Conservation (phyloP, 2,888 invertebrate species). For the Azorinus chamasolen region DNA sequence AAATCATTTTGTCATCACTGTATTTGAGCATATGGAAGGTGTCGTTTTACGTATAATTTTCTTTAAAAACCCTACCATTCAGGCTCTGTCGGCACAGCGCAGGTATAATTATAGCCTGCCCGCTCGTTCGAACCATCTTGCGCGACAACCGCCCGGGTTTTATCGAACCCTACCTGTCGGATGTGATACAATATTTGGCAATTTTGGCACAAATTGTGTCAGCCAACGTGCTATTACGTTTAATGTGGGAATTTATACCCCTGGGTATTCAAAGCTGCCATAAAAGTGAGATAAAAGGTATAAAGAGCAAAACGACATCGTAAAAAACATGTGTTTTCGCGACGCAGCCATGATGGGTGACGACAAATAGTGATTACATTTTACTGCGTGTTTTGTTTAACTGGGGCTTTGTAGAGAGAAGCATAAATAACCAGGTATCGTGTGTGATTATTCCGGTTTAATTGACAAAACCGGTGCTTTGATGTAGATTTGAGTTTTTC, state of each 20-base stretch:
- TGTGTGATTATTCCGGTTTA: too few relatives aligned
- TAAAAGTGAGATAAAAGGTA: not conserved
- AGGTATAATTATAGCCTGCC: slow-evolving; percentile 2
- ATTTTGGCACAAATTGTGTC: slow-evolving; percentile 51
- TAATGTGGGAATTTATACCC: slow-evolving; percentile 37
- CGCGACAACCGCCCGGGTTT: slow-evolving; percentile 38
- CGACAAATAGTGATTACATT: too few relatives aligned
- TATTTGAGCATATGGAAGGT: slow-evolving; percentile 42
- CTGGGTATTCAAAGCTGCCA: slow-evolving; percentile 29
- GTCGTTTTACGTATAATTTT: slow-evolving; percentile 32
- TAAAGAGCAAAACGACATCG: too few relatives aligned
- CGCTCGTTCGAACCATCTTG: not conserved
- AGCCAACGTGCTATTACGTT: slow-evolving; percentile 40
- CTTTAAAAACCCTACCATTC: too few relatives aligned
- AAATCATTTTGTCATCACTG: not conserved
- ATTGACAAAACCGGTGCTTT: too few relatives aligned
- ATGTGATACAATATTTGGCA: slow-evolving; percentile 53
- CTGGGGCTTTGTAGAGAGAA: too few relatives aligned
- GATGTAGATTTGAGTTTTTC: too few relatives aligned
- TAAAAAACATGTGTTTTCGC: too few relatives aligned
- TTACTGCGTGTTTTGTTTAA: too few relatives aligned
- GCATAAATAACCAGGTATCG: too few relatives aligned
- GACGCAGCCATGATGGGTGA: too few relatives aligned
- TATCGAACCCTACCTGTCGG: slow-evolving; percentile 41
- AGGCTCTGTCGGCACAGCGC: too few relatives aligned